Base-by-base conservation (phyloP, 2,888 invertebrate species). In the Asteroscopus sphinx region DNA sequence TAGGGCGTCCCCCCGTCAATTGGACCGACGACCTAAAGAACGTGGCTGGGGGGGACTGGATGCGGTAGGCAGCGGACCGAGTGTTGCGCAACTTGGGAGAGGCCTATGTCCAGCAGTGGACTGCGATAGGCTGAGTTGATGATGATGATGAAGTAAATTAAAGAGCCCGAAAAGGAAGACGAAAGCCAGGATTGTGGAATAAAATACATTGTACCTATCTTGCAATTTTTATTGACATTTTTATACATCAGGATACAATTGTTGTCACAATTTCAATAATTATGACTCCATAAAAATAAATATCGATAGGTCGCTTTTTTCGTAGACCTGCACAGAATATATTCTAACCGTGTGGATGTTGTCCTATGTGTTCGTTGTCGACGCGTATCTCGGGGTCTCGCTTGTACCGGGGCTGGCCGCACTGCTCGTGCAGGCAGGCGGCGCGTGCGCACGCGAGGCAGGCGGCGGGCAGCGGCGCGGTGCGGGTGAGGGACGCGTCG, bases 351-450 rank as follows among this genome's bases (percentile, higher is more conserved):
- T 40, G 54, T 4, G 75, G 73, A 11, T 21, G 52, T 12, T 58
- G 17, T 9, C 71, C 68, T 5, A 76, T 61, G 28, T 13, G 26
- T 52, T 75, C 76, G 35, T 76, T 65, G 48, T 67, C 73, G 9
- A 75, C 16, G 16, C 32, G 21, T 21, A 90, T 87, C 35, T 82
- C 80, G 0, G 91, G 91, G 64, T 91, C 91, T 3, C 81, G 82
- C 54, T 90, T 91, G 77, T 82, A 88, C 47, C 80, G 85, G 6
- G 86, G 88, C 32, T 35, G 57, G 7, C 42, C 6, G 25, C 48
- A 26, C 30, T 59, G 17, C 28, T 51, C 13, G 55, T 30, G 13
- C 17, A 42, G 11, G 51, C 47, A 12, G 12, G 44, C 25, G 30
- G 36, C 39, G 13, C 65, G 47, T 2, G 51, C 46, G 39, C 66